Conservation (phyloP, 2,888 invertebrate species). For the Fragum fragum region DNA sequence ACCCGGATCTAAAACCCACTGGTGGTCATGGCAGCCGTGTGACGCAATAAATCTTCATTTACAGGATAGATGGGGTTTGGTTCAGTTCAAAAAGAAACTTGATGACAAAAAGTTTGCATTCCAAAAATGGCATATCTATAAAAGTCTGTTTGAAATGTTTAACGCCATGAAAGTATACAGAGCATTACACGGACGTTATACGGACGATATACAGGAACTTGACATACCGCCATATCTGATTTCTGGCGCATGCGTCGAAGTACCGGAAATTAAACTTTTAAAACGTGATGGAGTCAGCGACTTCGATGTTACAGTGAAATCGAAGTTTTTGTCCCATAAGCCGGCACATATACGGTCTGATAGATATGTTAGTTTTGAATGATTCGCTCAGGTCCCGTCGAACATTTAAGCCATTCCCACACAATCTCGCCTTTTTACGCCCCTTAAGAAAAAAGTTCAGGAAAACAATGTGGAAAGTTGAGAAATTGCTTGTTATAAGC, state of each 20-base stretch:
- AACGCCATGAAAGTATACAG: constrained; percentile 64
- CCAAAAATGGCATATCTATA: constrained; percentile 69
- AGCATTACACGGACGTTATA: constrained; percentile 43
- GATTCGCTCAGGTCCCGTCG: no score
- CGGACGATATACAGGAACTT: constrained; percentile 48
- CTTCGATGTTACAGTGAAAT: constrained; percentile 48
- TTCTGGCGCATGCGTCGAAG: constrained; percentile 50
- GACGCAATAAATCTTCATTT: constrained; percentile 58
- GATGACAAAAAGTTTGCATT: constrained; percentile 54
- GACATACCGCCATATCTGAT: constrained; percentile 64
- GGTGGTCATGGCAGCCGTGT: constrained; percentile 68
- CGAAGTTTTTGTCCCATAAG: constrained; percentile 32
- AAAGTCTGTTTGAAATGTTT: constrained; percentile 71
- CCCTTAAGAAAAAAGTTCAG: no score
- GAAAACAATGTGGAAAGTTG: no score
- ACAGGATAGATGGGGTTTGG: constrained; percentile 75
- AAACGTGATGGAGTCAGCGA: constrained; percentile 11
- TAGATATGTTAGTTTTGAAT: constrained; percentile 59
- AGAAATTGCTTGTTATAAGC: no score
- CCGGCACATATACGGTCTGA: constrained; percentile 55
- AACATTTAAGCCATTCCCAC: no score
- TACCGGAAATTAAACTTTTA: constrained; percentile 49
- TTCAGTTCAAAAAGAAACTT: constrained; percentile 71
- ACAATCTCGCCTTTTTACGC: no score
- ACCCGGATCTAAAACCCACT: constrained; percentile 36